A percentile compares a stretch with the other conserved stretches of the same genome.
Evolutionary conservation across 2,797 vertebrate genomes (phyloP).

Genomic region (Sebastes hopkinsi): DNA sequence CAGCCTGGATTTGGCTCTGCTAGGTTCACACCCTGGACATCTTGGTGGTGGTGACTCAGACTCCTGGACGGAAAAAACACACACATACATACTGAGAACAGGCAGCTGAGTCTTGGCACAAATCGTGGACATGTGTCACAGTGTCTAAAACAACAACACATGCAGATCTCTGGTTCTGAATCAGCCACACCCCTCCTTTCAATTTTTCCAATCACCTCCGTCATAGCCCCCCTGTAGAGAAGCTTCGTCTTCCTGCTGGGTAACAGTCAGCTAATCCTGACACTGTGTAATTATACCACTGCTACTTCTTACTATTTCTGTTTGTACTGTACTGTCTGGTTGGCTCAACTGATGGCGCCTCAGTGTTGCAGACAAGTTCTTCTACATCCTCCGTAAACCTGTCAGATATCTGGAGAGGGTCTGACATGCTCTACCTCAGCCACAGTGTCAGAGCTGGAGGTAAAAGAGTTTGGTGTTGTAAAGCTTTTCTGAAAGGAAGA

Average conservation of each 20-base stretch:
- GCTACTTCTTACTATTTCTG: background rate
- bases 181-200: background rate
- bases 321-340: background rate
- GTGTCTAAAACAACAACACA: constrained; percentile 30
- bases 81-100: background rate
- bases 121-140: constrained; percentile 24
- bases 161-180: background rate
- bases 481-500: background rate
- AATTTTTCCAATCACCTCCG: background rate
- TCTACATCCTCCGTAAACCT: constrained; percentile 25
- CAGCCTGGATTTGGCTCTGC: constrained; percentile 11
- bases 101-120: constrained; percentile 12
- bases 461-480: background rate
- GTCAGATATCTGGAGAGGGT: constrained; percentile 16
- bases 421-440: constrained; percentile 21
- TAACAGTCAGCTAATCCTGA: background rate
- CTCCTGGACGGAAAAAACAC: constrained; percentile 14
- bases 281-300: background rate
- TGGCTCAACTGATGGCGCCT: background rate
- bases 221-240: background rate
- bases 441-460: constrained; percentile 12
- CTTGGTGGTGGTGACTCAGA: constrained; percentile 45
- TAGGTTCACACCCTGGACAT: constrained; percentile 33
- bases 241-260: background rate
- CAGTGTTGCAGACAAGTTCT: constrained; percentile 3